Evolutionary conservation across 2,797 vertebrate species (phyloP).

Genomic region (Hydrocynus forskahlii): DNA sequence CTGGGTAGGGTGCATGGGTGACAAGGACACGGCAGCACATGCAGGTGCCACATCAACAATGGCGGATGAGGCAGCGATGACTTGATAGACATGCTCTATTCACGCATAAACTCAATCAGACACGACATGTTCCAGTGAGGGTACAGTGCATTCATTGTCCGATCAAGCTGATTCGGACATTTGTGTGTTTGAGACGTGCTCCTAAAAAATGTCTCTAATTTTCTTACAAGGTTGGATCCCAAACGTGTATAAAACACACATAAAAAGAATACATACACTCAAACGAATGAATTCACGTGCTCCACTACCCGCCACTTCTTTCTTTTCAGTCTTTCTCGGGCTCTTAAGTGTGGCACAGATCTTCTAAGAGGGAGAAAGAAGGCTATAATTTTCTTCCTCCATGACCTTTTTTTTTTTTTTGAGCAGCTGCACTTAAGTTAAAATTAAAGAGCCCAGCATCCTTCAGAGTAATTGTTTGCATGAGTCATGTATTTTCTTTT

Average conservation of each 20-base stretch:
- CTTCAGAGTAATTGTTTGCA: constrained; percentile 67
- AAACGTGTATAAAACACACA: neutral
- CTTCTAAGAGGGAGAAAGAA: constrained; percentile 40
- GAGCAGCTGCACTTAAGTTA: constrained; percentile 64
- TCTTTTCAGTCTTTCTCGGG: constrained; percentile 40
- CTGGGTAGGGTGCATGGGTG: no score
- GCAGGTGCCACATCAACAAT: no score
- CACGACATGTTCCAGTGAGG: no score
- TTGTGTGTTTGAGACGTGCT: no score
- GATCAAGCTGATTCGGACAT: no score
- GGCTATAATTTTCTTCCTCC: constrained; percentile 52
- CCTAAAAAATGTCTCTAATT: no score
- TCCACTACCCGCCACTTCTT: constrained; percentile 29
- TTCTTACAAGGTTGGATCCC: neutral
- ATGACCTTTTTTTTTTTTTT: constrained; percentile 41
- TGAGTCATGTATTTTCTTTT: constrained; percentile 65
- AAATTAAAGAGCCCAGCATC: constrained; percentile 56
- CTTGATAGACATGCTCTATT: no score
- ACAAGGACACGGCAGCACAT: no score
- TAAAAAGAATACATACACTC: neutral
- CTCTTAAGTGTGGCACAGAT: constrained; percentile 48
- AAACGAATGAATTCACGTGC: constrained; percentile 21
- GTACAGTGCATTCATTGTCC: no score
- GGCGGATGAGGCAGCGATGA: no score
- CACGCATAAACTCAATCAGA: no score